These are phyloP conservation scores for Pteronura brasiliensis DNA, from an alignment of 2,113 vertebrate species.

Conservation along the genomic window DNA sequence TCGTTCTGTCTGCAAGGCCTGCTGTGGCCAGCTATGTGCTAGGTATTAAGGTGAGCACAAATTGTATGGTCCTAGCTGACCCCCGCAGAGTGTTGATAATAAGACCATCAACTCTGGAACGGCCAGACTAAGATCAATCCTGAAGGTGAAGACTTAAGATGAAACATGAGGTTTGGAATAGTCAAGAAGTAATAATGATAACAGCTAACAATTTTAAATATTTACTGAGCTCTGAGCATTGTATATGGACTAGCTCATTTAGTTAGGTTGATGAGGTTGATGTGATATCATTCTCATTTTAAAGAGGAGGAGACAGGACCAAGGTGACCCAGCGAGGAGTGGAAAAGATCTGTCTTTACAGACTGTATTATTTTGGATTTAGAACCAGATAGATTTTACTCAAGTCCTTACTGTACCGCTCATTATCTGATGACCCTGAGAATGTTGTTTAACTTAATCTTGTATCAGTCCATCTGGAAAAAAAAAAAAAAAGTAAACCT, in stretches of 20 bases:
- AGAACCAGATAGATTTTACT: background rate
- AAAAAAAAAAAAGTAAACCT: background rate
- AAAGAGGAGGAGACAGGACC: background rate
- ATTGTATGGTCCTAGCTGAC: background rate
- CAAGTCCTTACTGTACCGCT: background rate
- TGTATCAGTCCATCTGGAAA: background rate
- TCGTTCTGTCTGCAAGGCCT: background rate
- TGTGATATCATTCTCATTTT: background rate
- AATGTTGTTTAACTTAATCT: background rate
- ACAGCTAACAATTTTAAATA: background rate
- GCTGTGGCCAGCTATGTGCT: background rate
- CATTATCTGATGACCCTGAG: background rate
- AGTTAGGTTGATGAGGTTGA: background rate
- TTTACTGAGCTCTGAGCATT: background rate
- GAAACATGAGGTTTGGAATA: background rate
- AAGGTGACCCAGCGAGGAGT: background rate
- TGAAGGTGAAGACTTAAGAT: background rate
- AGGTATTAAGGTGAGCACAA: background rate
- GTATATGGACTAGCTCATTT: background rate
- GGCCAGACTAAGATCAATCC: background rate
- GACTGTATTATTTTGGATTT: background rate
- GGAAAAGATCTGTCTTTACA: background rate
- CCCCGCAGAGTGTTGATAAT: background rate
- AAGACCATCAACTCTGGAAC: background rate
- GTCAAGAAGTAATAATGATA: background rate